Evolutionary conservation across 2,797 vertebrate genomes (phyloP).

Genomic region (Knipowitschia caucasica): DNA sequence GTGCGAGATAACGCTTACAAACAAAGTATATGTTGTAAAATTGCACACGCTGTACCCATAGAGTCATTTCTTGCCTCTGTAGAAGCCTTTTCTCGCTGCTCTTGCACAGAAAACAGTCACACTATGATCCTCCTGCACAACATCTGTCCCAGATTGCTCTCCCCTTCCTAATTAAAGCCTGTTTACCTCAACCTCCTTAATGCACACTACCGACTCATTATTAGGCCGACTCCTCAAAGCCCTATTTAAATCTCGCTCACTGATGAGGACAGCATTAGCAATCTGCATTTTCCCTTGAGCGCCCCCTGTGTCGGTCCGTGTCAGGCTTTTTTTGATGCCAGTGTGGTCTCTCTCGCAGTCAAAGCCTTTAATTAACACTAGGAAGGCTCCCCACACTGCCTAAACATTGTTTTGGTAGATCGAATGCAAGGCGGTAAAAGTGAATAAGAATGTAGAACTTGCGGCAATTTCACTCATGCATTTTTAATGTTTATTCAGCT

Average conservation of each 20-base stretch:
- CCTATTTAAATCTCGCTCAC: conserved; percentile 35
- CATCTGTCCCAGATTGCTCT: conserved; percentile 64
- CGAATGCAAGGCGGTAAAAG: conserved; percentile 37
- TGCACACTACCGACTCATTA: conserved; percentile 61
- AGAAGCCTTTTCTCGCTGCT: conserved; percentile 9
- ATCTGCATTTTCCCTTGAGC: conserved; percentile 33
- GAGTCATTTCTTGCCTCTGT: conserved; percentile 29
- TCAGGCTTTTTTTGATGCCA: conserved; percentile 33
- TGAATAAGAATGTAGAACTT: conserved; percentile 45
- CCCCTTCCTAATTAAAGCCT: conserved; percentile 66
- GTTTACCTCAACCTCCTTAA: conserved; percentile 63
- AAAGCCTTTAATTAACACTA: conserved; percentile 52
- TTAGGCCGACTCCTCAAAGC: conserved; percentile 54
- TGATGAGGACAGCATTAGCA: conserved; percentile 39
- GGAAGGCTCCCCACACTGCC: conserved; percentile 39
- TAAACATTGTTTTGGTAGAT: conserved; percentile 63
- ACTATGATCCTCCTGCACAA: conserved; percentile 52
- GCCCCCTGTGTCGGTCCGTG: conserved; percentile 26
- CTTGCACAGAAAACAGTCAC: conserved; percentile 38
- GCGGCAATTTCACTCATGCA: conserved; percentile 80
- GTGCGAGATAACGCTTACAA: not conserved
- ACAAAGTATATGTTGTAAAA: not conserved
- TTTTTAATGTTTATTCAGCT: conserved; percentile 81
- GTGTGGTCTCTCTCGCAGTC: conserved; percentile 17
- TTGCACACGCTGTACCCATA: not conserved